phyloP scores from a whole-genome alignment of 2,113 vertebrate species.

The Carassius gibelio region DNA sequence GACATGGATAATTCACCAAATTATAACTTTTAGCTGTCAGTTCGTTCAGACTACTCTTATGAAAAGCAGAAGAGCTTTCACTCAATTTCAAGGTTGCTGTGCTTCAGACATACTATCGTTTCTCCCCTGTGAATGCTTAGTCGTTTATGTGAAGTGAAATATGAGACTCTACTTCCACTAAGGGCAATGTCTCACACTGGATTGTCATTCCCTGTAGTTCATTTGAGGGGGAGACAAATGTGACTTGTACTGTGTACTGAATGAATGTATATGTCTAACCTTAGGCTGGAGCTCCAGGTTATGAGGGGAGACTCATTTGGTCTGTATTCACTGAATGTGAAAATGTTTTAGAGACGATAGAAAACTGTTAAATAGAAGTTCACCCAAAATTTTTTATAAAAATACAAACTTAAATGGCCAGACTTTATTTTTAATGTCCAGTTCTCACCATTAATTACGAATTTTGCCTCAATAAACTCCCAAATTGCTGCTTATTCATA shows the following conservation, averaged over 20 bases:
- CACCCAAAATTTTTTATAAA: background rate
- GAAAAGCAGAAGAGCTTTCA: background rate
- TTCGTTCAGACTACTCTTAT: too few species aligned
- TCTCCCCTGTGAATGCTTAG: slow-evolving; percentile 26
- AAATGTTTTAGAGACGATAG: background rate
- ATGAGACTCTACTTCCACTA: slow-evolving; percentile 1
- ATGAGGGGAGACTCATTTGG: background rate
- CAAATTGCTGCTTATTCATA: too few species aligned
- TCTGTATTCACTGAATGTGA: background rate
- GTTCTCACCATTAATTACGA: too few species aligned
- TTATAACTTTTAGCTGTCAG: too few species aligned
- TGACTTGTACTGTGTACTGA: background rate
- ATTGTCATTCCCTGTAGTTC: slow-evolving; percentile 7
- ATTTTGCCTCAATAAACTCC: background rate
- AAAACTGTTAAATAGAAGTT: background rate
- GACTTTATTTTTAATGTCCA: background rate
- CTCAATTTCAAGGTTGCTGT: slow-evolving; percentile 17
- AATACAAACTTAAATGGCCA: background rate
- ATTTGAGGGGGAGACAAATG: background rate
- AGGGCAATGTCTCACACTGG: background rate
- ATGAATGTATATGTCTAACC: background rate
- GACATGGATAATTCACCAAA: too few species aligned
- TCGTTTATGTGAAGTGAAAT: slow-evolving; percentile 25
- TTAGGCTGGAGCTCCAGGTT: background rate
- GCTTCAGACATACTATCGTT: slow-evolving; percentile 3